Conservation (phyloP, 2,797 vertebrate genomes). For the Manis crassicaudata region DNA sequence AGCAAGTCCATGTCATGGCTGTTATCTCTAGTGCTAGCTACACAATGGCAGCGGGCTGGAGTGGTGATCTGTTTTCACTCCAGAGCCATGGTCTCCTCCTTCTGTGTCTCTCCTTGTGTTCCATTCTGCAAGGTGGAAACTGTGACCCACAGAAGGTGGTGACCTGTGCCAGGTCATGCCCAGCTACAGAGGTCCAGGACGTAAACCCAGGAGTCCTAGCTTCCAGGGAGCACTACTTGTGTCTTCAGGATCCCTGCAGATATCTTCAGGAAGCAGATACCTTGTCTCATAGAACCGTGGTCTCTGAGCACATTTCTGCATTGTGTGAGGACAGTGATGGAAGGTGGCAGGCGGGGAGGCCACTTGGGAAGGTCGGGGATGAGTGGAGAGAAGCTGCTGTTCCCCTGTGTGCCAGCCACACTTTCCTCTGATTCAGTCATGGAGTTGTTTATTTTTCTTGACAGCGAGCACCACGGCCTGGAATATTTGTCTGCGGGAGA, state of each 20-base stretch:
- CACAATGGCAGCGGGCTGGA: fast-evolving
- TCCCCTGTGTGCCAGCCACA: background rate
- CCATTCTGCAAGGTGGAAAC: background rate
- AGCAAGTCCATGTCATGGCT: background rate
- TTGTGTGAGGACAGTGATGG: too few relatives aligned
- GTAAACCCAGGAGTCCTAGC: too few relatives aligned
- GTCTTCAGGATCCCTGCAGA: background rate
- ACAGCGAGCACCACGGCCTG: background rate
- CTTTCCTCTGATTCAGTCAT: background rate
- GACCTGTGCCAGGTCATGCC: background rate
- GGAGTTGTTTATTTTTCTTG: background rate
- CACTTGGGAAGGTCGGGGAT: background rate
- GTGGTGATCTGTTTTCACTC: background rate
- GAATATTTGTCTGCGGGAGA: background rate
- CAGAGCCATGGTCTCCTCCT: background rate
- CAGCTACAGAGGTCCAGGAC: background rate
- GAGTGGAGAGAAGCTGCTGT: background rate
- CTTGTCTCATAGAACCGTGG: background rate
- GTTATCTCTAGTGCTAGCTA: too few relatives aligned
- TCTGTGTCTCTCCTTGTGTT: background rate
- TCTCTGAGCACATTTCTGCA: background rate
- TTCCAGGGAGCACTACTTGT: background rate
- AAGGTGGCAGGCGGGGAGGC: background rate
- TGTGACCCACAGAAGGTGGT: background rate
- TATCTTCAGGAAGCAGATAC: background rate